Evolutionary conservation across 2,888 invertebrate species (phyloP).

Genomic region (Aphidius colemani): DNA sequence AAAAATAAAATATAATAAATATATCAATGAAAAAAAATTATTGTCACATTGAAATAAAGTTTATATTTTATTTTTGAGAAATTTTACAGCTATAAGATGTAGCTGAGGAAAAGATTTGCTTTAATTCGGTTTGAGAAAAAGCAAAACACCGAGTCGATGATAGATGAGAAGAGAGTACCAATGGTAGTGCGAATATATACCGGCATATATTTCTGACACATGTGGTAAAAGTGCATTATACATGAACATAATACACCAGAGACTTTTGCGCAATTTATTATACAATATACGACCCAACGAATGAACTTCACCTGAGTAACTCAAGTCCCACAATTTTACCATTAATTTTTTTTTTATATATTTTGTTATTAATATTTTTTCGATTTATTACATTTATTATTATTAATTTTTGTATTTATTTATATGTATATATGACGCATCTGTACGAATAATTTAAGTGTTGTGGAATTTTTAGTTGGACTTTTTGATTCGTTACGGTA

Average conservation of each 20-base stretch:
- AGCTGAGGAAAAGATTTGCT: too few relatives aligned
- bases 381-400: neutral
- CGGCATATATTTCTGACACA: constrained; percentile 41
- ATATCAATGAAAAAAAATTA: constrained; percentile 3
- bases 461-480: constrained; percentile 17
- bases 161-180: constrained; percentile 14
- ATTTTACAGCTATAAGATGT: too few relatives aligned
- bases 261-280: constrained; percentile 42
- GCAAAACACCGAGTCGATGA: neutral
- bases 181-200: constrained; percentile 20
- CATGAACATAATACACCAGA: constrained; percentile 37
- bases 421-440: constrained; percentile 5
- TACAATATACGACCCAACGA: constrained; percentile 29
- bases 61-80: too few relatives aligned
- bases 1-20: neutral
- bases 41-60: too few relatives aligned
- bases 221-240: constrained; percentile 36
- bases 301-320: constrained; percentile 12
- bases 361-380: neutral
- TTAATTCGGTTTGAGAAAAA: too few relatives aligned
- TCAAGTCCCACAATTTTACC: constrained; percentile 15
- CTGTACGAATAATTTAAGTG: constrained; percentile 10
- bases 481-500: constrained; percentile 30
- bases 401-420: constrained; percentile 6
- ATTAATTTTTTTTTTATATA: constrained; percentile 8